Evolutionary conservation across 2,113 vertebrate genomes (phyloP).

Genomic region (Otocyon megalotis): DNA sequence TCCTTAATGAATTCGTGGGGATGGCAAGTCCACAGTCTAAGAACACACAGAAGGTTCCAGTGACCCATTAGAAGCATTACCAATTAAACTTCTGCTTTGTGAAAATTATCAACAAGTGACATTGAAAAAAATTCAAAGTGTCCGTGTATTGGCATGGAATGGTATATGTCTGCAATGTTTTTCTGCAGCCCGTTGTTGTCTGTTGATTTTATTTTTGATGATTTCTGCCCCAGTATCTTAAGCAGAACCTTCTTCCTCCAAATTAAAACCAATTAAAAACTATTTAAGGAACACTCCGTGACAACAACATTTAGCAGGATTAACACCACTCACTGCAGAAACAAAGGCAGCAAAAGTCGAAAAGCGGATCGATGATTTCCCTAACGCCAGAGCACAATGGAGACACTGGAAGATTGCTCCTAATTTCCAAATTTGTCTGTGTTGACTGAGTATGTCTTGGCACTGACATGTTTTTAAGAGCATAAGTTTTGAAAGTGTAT

Average conservation of each 20-base stretch:
- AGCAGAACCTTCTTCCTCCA: constrained; percentile 62
- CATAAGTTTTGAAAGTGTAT: neutral
- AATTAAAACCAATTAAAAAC: constrained; percentile 79
- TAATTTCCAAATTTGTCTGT: constrained; percentile 39
- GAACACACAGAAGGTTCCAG: constrained; percentile 24
- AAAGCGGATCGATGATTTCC: constrained; percentile 34
- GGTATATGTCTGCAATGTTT: neutral
- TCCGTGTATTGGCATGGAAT: neutral
- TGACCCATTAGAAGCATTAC: constrained; percentile 11
- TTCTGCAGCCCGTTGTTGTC: constrained; percentile 4
- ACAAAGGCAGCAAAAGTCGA: constrained; percentile 58
- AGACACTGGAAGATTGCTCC: neutral
- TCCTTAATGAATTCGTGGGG: constrained; percentile 44
- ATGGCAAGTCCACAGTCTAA: constrained; percentile 6
- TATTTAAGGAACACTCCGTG: constrained; percentile 75
- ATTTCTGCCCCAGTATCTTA: constrained; percentile 45
- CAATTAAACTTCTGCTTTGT: constrained; percentile 24
- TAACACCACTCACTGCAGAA: constrained; percentile 63
- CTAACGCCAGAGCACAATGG: neutral
- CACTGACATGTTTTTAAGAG: neutral
- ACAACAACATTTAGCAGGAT: constrained; percentile 73
- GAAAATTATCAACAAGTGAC: constrained; percentile 30
- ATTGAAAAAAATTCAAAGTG: constrained; percentile 13
- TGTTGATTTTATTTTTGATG: constrained; percentile 72
- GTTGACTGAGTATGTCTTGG: neutral